These are phyloP conservation scores for Anthophora plumipes DNA, from an alignment of 2,888 invertebrate species.

Conservation along the genomic window DNA sequence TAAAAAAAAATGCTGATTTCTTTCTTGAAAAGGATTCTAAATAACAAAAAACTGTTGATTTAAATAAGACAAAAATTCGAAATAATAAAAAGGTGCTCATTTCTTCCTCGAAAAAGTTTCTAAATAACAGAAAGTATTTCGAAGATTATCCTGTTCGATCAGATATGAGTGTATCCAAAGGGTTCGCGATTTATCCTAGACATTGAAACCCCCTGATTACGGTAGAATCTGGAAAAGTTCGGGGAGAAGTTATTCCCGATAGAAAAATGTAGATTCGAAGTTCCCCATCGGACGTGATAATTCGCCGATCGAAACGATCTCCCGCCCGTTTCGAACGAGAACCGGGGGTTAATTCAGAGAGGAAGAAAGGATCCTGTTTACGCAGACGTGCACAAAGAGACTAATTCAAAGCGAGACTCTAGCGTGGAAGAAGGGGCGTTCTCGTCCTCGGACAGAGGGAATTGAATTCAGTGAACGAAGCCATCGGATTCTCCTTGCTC, in stretches of 20 bases:
- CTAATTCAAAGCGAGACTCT: conserved; percentile 30
- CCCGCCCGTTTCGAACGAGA: background rate
- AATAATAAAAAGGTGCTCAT: no score
- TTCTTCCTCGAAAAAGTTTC: no score
- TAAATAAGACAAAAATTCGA: no score
- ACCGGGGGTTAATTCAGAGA: background rate
- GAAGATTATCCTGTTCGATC: no score
- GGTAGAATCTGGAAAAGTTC: background rate
- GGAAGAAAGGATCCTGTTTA: conserved; percentile 35
- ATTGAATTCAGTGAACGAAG: conserved; percentile 35
- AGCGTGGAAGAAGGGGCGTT: background rate
- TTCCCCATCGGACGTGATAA: background rate
- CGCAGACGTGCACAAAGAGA: conserved; percentile 20
- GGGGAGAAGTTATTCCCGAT: no score
- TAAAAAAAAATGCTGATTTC: no score
- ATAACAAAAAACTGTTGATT: no score
- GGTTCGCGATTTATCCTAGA: no score
- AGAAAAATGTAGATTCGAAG: conserved; percentile 1
- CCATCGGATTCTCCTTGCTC: conserved; percentile 6
- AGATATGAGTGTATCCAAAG: no score
- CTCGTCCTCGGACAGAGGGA: conserved; percentile 2
- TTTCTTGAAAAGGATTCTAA: no score
- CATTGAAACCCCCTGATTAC: background rate
- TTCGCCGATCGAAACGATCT: background rate
- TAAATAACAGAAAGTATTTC: no score